These are phyloP conservation scores for Opisthocomus hoazin DNA, from an alignment of 2,113 vertebrate genomes.

Conservation along the genomic window DNA sequence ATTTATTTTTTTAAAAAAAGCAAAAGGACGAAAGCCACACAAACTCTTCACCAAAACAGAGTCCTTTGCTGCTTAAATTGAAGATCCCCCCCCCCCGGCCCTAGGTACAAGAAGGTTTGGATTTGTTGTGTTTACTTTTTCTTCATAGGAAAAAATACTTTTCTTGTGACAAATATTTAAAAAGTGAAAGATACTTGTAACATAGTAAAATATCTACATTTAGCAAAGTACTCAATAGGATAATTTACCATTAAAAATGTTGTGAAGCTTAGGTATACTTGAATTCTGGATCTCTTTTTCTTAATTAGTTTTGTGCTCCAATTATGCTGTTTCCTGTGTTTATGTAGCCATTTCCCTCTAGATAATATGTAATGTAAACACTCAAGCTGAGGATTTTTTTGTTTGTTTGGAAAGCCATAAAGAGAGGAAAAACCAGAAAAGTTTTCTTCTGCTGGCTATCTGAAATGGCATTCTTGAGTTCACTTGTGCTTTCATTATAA, in stretches of 20 bases:
- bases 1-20: background rate
- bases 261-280: background rate
- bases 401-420: background rate
- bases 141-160: background rate
- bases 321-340: conserved; percentile 61
- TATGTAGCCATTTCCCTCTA: conserved; percentile 50
- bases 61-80: background rate
- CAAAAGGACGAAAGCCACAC: background rate
- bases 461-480: background rate
- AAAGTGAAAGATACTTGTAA: conserved; percentile 17
- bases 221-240: background rate
- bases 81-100: background rate
- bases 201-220: background rate
- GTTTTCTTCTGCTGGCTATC: background rate
- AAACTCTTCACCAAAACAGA: background rate
- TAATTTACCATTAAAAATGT: background rate
- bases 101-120: background rate
- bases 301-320: conserved; percentile 22
- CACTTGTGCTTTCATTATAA: background rate
- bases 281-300: background rate
- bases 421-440: background rate
- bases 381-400: background rate
- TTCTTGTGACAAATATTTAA: background rate
- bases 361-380: conserved; percentile 62
- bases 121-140: background rate